Conservation (phyloP, 2,113 vertebrate species). For the zebrafish (Danio rerio) region GRCz12tu NC_133195.1:6290501-6291000, state of each 20-base stretch:
- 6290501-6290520: conserved; percentile 69
- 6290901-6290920: not conserved
- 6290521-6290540: conserved; percentile 75
- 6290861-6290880: not conserved
- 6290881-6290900: too few species aligned
- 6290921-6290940: not conserved
- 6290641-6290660: conserved; percentile 66
- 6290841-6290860: conserved; percentile 67
- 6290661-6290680: conserved; percentile 68
- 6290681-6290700: conserved; percentile 63
- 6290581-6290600: conserved; percentile 76
- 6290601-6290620: conserved; percentile 75
- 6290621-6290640: conserved; percentile 66
- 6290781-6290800: conserved; percentile 83
- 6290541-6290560: conserved; percentile 72
- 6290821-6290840: conserved; percentile 80
- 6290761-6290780: conserved; percentile 78
- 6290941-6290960: not conserved
- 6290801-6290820: conserved; percentile 83
- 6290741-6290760: conserved; percentile 72
- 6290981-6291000: too few species aligned
- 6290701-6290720: conserved; percentile 66
- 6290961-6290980: too few species aligned
- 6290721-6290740: conserved; percentile 66
- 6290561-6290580: conserved; percentile 77